Percentiles rank a stretch among this genome's conserved stretches.
Evolutionary conservation across 64 coral and sea anemone species (phyloP).

Genomic region (Astreopora myriophthalma): DNA sequence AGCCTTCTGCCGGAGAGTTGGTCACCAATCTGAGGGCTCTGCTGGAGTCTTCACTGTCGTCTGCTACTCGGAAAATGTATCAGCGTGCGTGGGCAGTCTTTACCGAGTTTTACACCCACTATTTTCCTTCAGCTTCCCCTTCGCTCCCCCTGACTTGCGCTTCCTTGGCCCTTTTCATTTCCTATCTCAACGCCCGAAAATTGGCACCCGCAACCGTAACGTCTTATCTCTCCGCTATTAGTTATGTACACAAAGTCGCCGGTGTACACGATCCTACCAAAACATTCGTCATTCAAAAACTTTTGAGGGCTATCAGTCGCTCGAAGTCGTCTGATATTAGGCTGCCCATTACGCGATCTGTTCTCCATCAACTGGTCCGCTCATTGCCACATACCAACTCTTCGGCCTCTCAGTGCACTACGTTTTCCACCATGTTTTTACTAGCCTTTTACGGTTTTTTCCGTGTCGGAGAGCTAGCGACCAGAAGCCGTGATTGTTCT

Average conservation of each 20-base stretch:
- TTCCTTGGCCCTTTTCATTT: too few relatives aligned
- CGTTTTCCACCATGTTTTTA: conserved; percentile 11
- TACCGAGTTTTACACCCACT: too few relatives aligned
- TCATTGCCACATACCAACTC: background rate
- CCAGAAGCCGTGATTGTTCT: background rate
- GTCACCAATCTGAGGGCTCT: background rate
- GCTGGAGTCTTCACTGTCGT: background rate
- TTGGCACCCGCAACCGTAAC: too few relatives aligned
- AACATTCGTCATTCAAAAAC: background rate
- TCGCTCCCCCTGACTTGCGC: too few relatives aligned
- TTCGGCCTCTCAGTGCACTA: conserved; percentile 6
- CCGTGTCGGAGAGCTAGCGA: background rate
- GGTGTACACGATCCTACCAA: too few relatives aligned
- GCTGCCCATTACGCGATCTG: background rate
- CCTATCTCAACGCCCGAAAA: too few relatives aligned
- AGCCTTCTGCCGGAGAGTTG: conserved; percentile 20
- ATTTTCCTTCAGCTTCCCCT: too few relatives aligned
- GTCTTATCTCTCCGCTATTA: too few relatives aligned
- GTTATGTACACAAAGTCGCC: too few relatives aligned
- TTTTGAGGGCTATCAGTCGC: background rate
- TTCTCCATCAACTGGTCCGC: background rate
- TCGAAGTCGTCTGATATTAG: background rate
- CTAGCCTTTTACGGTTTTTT: conserved; percentile 35
- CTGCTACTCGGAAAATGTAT: background rate
- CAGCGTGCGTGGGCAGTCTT: background rate